Base-by-base conservation (phyloP, 2,113 vertebrate species). In the Scopus umbretta region DNA sequence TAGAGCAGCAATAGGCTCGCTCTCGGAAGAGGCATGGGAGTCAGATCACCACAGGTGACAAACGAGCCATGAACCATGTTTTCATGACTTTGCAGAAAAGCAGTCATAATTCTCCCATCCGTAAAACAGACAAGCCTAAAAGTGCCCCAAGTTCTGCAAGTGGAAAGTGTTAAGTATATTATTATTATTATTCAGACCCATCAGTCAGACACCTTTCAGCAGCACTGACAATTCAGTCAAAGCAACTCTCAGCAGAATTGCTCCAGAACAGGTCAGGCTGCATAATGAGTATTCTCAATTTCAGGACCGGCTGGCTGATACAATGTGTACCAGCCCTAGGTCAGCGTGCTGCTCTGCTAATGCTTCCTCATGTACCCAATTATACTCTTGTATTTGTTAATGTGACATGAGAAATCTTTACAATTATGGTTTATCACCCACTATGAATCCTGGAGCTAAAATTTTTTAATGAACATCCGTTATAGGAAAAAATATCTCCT, bases 11-110 rank as follows among this genome's bases (percentile, higher is more conserved):
- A 6, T 1, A 8, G 13, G 14, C 18, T 90, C 0, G 0, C 30
- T 22, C 47, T 22, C 1, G 1, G 56, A 13, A 71, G 40, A 27
- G 25, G 32, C 16, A 20, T 0, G 1, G 1, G 9, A 50, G 8
- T 16, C 55, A 66, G 20, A 34, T 4, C 17, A 36, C 42, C 15
- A 38, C 10, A 47, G 21, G 38, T 14, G 49, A 34, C 2, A 11
- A 32, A 79, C 59, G 16, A 70, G 10, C 52, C 26, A 1, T 5
- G 11, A 68, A 85, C 17, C 17, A 5, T 2, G 0, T 50, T 56
- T 88, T 29, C 56, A 18, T 66, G 42, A 43, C 56, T 79, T 4
- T 16, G 80, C 47, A 89, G 67, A 66, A 86, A 80, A 56, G 14
- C 2, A 2, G 34, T 23, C n/a, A 6, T 16, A 49, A 67, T 55